Conservation (phyloP, 2,888 invertebrate genomes). For the Epicampocera succincta region DNA sequence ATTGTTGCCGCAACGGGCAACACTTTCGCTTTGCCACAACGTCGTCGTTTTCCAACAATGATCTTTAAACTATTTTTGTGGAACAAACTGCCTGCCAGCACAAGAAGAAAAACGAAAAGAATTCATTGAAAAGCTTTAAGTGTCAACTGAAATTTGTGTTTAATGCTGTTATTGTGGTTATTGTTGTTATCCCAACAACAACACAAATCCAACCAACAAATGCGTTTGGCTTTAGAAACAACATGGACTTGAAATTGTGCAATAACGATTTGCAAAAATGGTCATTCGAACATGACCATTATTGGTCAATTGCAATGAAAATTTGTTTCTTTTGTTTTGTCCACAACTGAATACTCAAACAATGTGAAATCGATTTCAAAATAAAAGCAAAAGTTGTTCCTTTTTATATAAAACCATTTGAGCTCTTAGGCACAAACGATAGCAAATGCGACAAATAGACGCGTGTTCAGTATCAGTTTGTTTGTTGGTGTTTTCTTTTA, state of each 20-base stretch:
- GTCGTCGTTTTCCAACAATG: constrained; percentile 54
- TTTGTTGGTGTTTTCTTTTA: constrained; percentile 15
- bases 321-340: constrained; percentile 51
- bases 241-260: constrained; percentile 73
- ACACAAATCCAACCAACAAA: constrained; percentile 29
- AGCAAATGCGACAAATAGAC: constrained; percentile 60
- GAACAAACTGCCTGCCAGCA: constrained; percentile 13
- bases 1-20: constrained; percentile 28
- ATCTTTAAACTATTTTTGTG: constrained; percentile 50
- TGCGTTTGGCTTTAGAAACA: constrained; percentile 9
- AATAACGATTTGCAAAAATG: constrained; percentile 80
- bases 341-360: neutral
- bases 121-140: constrained; percentile 50
- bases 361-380: constrained; percentile 44
- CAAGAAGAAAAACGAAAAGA: constrained; percentile 29
- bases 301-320: constrained; percentile 68
- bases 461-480: constrained; percentile 44
- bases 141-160: constrained; percentile 64
- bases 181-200: no score
- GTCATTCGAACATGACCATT: constrained; percentile 74
- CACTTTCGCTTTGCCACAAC: constrained; percentile 59
- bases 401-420: constrained; percentile 32
- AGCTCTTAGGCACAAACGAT: neutral
- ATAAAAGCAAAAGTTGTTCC: constrained; percentile 52
- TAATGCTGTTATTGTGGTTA: constrained; percentile 18